Conservation (phyloP, 2,797 vertebrate genomes). For the Tarsius wallacei region DNA sequence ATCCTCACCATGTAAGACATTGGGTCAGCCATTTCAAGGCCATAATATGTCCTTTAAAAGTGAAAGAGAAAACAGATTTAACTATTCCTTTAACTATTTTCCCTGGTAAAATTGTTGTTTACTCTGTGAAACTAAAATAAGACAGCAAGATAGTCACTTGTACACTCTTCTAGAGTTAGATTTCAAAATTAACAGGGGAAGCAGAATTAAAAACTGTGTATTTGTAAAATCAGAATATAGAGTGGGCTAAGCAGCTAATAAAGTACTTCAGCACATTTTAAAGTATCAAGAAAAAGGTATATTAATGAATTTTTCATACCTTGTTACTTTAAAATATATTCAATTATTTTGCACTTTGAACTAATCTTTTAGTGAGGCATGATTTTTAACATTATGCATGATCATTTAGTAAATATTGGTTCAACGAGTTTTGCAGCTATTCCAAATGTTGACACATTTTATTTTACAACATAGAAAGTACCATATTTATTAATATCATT, state of each 20-base stretch:
- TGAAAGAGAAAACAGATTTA: not conserved
- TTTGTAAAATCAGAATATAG: constrained; percentile 15
- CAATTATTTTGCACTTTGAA: not conserved
- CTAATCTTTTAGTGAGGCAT: not conserved
- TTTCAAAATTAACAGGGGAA: not conserved
- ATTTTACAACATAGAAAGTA: not conserved
- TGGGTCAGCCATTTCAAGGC: not conserved
- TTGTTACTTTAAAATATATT: not conserved
- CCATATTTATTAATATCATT: not conserved
- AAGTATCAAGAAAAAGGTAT: not conserved
- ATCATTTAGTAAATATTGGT: not conserved
- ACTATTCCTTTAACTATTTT: not conserved
- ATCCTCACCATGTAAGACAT: not conserved
- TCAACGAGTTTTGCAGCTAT: not conserved
- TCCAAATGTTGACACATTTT: not conserved
- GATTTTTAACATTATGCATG: not conserved
- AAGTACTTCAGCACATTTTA: not conserved
- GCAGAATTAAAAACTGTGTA: not conserved
- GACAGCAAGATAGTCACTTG: not conserved
- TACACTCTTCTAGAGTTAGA: not conserved
- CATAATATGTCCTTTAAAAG: not conserved
- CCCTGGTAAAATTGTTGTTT: not conserved
- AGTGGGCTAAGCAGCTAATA: not conserved
- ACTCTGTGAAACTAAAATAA: not conserved
- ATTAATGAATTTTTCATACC: not conserved